A percentile compares a stretch with the other conserved stretches of the same genome.
These are phyloP conservation scores for Orthonevra nobilis DNA, from an alignment of 2,888 invertebrate species.

Conservation along the genomic window DNA sequence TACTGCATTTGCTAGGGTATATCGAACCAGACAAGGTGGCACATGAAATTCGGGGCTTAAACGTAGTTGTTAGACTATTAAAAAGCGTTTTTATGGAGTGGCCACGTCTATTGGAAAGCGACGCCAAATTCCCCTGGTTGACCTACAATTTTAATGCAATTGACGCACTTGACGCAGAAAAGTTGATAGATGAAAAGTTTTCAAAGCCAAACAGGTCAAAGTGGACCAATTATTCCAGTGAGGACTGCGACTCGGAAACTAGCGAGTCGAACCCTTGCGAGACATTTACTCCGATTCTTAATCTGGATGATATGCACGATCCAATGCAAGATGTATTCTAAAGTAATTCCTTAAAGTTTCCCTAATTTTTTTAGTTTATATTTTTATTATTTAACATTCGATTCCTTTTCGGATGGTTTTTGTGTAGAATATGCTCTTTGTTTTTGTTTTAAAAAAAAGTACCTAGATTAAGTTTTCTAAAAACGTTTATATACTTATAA, in stretches of 20 bases:
- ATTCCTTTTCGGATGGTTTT: neutral
- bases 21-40: conserved; percentile 72
- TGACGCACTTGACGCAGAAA: conserved; percentile 65
- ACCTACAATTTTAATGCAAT: conserved; percentile 72
- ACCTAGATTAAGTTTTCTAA: neutral
- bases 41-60: conserved; percentile 74
- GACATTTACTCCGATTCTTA: conserved; percentile 54
- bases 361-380: neutral
- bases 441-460: neutral
- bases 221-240: conserved; percentile 18
- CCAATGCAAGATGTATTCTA: conserved; percentile 44
- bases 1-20: conserved; percentile 72
- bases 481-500: too few species aligned
- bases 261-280: conserved; percentile 45
- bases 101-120: conserved; percentile 72
- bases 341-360: neutral
- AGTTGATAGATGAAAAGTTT: conserved; percentile 17
- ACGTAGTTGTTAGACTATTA: conserved; percentile 73
- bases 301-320: conserved; percentile 37
- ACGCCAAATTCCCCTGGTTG: conserved; percentile 72
- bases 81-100: conserved; percentile 72
- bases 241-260: neutral
- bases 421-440: neutral
- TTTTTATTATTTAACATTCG: neutral
- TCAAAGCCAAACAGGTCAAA: neutral